These are phyloP conservation scores for Drosophila nebulosa DNA, from an alignment of 1,140 invertebrate species.

Conservation along the genomic window DNA sequence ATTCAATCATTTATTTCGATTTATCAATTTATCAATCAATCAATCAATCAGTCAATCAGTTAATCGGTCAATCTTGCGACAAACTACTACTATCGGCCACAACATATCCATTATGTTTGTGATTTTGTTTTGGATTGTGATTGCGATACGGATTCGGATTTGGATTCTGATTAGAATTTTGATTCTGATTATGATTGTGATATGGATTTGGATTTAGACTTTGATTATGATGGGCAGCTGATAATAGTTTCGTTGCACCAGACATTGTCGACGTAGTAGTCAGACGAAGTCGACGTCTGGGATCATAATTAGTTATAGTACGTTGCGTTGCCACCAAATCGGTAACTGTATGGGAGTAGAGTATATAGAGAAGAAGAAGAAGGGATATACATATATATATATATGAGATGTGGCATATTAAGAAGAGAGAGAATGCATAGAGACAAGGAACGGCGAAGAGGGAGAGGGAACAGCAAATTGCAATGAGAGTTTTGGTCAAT, in stretches of 20 bases:
- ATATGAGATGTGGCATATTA: not conserved
- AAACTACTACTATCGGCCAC: slow-evolving; percentile 77
- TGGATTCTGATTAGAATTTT: not conserved
- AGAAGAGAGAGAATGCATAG: slow-evolving; percentile 51
- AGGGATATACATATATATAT: slow-evolving; percentile 53
- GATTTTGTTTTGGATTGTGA: slow-evolving; percentile 5
- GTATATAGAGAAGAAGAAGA: slow-evolving; percentile 62
- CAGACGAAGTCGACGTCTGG: slow-evolving; percentile 77
- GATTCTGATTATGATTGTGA: slow-evolving; percentile 28
- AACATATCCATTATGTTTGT: slow-evolving; percentile 63
- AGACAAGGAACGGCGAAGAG: slow-evolving; percentile 1
- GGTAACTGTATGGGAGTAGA: slow-evolving; percentile 77
- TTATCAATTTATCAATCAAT: slow-evolving; percentile 21
- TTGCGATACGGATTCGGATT: slow-evolving; percentile 14
- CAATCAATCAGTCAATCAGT: slow-evolving; percentile 42
- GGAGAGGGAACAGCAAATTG: not conserved
- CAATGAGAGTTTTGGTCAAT: slow-evolving; percentile 30
- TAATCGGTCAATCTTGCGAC: slow-evolving; percentile 51
- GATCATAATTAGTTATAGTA: slow-evolving; percentile 79
- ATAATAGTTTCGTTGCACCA: slow-evolving; percentile 61
- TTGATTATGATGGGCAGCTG: slow-evolving; percentile 42
- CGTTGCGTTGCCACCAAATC: slow-evolving; percentile 76
- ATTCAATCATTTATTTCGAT: slow-evolving; percentile 34
- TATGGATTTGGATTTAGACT: not conserved
- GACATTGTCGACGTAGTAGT: slow-evolving; percentile 54